These are phyloP conservation scores for Myoxocephalus aenaeus DNA, from an alignment of 2,797 vertebrate genomes.

Conservation along the genomic window DNA sequence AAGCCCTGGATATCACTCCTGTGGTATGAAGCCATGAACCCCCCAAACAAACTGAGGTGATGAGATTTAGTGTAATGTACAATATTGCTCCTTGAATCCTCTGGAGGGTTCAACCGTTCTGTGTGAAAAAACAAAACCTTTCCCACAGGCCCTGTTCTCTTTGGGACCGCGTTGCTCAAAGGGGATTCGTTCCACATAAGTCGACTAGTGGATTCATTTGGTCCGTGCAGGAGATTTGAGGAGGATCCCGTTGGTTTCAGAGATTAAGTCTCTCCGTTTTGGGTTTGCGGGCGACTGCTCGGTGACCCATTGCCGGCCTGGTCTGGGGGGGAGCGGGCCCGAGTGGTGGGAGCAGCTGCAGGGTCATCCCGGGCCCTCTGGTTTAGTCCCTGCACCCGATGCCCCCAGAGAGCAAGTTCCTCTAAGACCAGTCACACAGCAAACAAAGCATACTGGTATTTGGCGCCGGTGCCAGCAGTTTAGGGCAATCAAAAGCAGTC, in stretches of 20 bases:
- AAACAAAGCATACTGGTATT: constrained; percentile 73
- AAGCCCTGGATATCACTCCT: background rate
- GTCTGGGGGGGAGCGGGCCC: constrained; percentile 17
- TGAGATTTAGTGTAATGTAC: constrained; percentile 5
- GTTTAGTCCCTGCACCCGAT: constrained; percentile 68
- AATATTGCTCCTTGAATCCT: background rate
- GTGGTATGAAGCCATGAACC: constrained; percentile 1
- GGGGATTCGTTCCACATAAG: constrained; percentile 42
- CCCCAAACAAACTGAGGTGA: constrained; percentile 19
- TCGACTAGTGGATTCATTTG: constrained; percentile 37
- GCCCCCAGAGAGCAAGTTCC: constrained; percentile 49
- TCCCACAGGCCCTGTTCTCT: constrained; percentile 5
- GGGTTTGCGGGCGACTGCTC: constrained; percentile 18
- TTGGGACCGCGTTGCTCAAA: constrained; percentile 9
- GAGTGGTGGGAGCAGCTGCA: constrained; percentile 82
- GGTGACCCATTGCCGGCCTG: constrained; percentile 19
- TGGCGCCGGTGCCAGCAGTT: constrained; percentile 62
- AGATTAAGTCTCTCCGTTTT: constrained; percentile 32
- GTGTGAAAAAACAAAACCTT: background rate
- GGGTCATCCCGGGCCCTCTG: constrained; percentile 57
- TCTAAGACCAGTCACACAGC: constrained; percentile 70
- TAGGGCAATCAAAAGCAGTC: constrained; percentile 74
- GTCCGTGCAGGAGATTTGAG: constrained; percentile 44
- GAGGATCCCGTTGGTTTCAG: constrained; percentile 51
- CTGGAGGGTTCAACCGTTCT: constrained; percentile 1